These are phyloP conservation scores for Micrastur ruficollis DNA, from an alignment of 2,797 vertebrate species.

Conservation along the genomic window DNA sequence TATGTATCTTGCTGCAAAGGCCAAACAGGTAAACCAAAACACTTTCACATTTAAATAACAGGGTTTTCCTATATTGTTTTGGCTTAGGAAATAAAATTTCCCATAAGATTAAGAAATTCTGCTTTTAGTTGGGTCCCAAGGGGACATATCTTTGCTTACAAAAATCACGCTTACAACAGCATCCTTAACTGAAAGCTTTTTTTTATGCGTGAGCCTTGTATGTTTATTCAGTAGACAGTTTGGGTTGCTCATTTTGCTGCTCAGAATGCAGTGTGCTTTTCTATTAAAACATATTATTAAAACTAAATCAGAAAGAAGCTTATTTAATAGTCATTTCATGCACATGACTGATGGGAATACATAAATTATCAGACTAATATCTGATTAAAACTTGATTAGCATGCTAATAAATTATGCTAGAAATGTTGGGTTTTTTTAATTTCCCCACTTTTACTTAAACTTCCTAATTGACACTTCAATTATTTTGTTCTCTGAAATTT, in stretches of 20 bases:
- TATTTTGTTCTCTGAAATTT: constrained; percentile 55
- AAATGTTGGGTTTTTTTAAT: constrained; percentile 39
- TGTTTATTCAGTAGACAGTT: constrained; percentile 51
- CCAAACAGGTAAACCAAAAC: constrained; percentile 33
- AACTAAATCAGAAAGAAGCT: constrained; percentile 37
- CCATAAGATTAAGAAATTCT: constrained; percentile 44
- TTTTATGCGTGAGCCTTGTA: not conserved
- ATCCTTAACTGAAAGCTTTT: constrained; percentile 53
- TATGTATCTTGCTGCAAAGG: not conserved
- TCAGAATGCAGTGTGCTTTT: constrained; percentile 21
- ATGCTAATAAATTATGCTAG: constrained; percentile 66
- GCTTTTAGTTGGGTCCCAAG: constrained; percentile 46
- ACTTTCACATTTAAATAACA: constrained; percentile 40
- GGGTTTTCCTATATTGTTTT: constrained; percentile 13
- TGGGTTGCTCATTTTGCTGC: constrained; percentile 44
- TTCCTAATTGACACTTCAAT: constrained; percentile 67
- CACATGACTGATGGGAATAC: constrained; percentile 44
- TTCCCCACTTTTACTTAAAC: constrained; percentile 60
- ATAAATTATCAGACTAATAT: constrained; percentile 42
- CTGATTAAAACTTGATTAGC: constrained; percentile 65
- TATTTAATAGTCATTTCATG: constrained; percentile 48
- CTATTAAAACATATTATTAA: constrained; percentile 56
- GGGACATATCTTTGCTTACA: constrained; percentile 41
- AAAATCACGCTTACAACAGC: constrained; percentile 15
- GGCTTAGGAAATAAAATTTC: constrained; percentile 57